Base-by-base conservation (phyloP, 2,888 invertebrate genomes). In the Gastracanthus pulcherrimus region DNA sequence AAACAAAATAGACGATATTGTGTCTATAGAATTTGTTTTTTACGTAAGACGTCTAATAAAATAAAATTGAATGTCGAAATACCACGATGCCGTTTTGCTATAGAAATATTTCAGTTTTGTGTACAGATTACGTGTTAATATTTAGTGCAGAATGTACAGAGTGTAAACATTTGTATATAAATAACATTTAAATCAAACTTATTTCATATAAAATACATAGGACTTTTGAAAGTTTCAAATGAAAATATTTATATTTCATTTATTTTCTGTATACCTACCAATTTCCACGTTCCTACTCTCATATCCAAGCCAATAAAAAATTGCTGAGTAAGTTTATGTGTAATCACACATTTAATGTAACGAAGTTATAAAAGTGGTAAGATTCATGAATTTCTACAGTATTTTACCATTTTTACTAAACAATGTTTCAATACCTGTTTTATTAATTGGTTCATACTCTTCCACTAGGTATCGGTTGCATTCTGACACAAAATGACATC, bases 101-200 rank as follows among this genome's bases (percentile, higher is more conserved):
- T 64, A 64, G 51, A 48, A 75, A 31, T 66, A 55, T 55, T 64
- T 62, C 38, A 9, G n/a, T 11, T 66, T 51, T 76, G 6, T 51
- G 36, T 64, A 64, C 48, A 75, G 48, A 45, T 48, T 55, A 75
- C 2, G 31, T 55, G 66, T 77, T 83, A 31, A 76, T 58, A 76
- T 75, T 62, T 75, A 38, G 36, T 5, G 31, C 31, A 69, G 48
- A 41, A 85, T 87, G 86, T 87, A 88, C 86, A 88, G 88, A 86
- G 85, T 88, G 86, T 88, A 87, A 85, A 89, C 86, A 86, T 88
- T 88, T 88, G 87, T 88, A 87, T 86, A 87, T 87, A 89, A 85
- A 85, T 75, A 85, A 84, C 82, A 82, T 82, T 83, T 78, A 76
- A 76, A 82, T 67, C 82, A 80, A 83, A 81, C 83, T 72, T 76